Conservation (phyloP, 2,797 vertebrate species). For the Oreonectes daqikongensis region DNA sequence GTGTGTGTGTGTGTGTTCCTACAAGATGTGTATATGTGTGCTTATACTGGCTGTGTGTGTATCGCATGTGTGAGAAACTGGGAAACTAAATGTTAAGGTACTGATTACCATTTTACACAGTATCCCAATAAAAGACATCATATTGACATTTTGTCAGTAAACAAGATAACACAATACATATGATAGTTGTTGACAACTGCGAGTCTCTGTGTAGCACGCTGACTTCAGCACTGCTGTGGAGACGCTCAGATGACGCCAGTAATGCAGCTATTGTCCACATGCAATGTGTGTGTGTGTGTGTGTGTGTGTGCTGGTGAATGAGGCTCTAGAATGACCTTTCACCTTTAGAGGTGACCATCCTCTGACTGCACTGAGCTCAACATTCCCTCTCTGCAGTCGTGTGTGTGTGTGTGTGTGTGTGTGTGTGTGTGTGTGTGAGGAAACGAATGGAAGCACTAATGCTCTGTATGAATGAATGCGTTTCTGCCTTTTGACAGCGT, state of each 20-base stretch:
- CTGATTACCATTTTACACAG: neutral
- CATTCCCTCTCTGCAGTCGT: conserved; percentile 57
- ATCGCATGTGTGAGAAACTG: neutral
- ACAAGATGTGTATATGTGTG: too few species aligned
- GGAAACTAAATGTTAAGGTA: neutral
- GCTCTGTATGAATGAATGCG: neutral
- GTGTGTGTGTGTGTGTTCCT: too few species aligned
- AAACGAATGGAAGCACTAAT: neutral
- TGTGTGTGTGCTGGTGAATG: conserved; percentile 75
- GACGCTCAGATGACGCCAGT: conserved; percentile 50
- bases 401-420: conserved; percentile 25
- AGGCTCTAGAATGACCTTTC: conserved; percentile 73
- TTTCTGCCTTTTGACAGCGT: neutral
- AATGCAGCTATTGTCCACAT: conserved; percentile 63
- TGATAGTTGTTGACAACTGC: neutral
- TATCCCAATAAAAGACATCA: too few species aligned
- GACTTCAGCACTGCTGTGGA: conserved; percentile 21
- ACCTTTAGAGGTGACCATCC: conserved; percentile 67
- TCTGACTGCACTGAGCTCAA: conserved; percentile 59
- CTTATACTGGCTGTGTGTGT: too few species aligned
- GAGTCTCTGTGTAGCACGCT: neutral
- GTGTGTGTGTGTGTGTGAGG: neutral
- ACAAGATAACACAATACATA: neutral
- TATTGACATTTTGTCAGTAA: too few species aligned
- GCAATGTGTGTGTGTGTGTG: too few species aligned